Conservation (phyloP, 2,113 vertebrate genomes). For the Eolophus roseicapilla region DNA sequence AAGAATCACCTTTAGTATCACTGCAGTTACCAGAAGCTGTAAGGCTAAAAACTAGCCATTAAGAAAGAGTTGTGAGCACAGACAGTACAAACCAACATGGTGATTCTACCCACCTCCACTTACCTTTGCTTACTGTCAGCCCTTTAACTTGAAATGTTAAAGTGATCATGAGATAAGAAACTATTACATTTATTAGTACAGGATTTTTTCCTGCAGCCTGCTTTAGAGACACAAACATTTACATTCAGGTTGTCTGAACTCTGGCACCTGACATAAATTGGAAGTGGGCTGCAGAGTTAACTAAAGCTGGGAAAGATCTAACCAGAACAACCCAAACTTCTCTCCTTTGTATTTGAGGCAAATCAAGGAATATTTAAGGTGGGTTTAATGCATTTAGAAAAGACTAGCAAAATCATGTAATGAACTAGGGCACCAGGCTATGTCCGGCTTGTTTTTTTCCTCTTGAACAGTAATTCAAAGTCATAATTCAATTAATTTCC, state of each 20-base stretch:
- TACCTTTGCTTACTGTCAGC: conserved; percentile 71
- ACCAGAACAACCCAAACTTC: not conserved
- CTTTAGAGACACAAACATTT: not conserved
- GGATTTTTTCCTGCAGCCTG: conserved; percentile 34
- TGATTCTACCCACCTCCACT: conserved; percentile 56
- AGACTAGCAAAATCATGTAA: not conserved
- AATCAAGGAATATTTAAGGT: not conserved
- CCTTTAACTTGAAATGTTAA: conserved; percentile 61
- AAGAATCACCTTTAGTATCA: not conserved
- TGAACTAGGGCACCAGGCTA: not conserved
- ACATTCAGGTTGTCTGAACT: not conserved
- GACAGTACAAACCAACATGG: not conserved
- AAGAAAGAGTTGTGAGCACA: not conserved
- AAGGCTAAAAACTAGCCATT: not conserved
- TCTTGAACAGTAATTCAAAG: not conserved
- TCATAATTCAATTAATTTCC: not conserved
- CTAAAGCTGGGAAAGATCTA: not conserved
- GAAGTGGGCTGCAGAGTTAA: not conserved
- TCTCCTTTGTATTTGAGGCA: not conserved
- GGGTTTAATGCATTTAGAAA: not conserved
- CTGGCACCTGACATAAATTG: not conserved
- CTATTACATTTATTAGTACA: conserved; percentile 30
- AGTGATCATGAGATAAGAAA: conserved; percentile 41
- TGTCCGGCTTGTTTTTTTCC: not conserved
- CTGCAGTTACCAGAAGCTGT: not conserved